These are phyloP conservation scores for Pristionchus japonicus DNA, from an alignment of 2,888 invertebrate genomes.

Conservation along the genomic window DNA sequence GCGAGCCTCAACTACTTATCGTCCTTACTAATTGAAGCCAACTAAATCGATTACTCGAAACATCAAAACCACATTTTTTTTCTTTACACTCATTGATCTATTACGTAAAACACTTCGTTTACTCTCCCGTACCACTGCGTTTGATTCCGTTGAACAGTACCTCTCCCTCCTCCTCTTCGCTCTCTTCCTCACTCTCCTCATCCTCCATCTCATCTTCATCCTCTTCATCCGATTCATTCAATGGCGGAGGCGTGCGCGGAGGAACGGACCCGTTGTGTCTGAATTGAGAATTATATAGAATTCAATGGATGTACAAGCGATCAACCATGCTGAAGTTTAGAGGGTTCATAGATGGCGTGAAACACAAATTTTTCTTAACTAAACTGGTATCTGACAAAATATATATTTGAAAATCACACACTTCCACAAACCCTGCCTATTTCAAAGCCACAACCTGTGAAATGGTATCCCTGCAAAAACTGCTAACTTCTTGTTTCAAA, in stretches of 20 bases:
- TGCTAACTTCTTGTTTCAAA: no score
- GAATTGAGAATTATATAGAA: slow-evolving; percentile 11
- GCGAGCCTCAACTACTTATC: no score
- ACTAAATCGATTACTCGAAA: background rate
- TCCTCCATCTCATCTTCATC: slow-evolving; percentile 69
- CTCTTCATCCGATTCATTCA: slow-evolving; percentile 62
- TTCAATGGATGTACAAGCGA: no score
- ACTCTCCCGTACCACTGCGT: background rate
- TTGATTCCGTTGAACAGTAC: no score
- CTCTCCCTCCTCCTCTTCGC: slow-evolving; percentile 50
- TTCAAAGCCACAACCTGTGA: background rate
- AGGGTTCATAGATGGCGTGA: no score
- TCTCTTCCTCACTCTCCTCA: slow-evolving; percentile 60
- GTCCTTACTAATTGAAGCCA: no score
- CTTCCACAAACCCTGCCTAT: no score
- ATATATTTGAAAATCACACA: no score
- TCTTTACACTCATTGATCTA: background rate
- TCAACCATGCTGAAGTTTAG: no score
- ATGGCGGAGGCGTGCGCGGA: slow-evolving; percentile 65
- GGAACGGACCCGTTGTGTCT: slow-evolving; percentile 66
- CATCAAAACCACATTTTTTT: background rate
- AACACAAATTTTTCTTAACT: no score
- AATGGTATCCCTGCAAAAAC: background rate
- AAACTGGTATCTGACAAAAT: no score
- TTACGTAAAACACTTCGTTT: background rate